Percentiles rank a stretch among this genome's conserved stretches.
Evolutionary conservation across 2,113 vertebrate genomes (phyloP).

Genomic region (human (Homo sapiens)): GRCh38 chr9:125840501-125841000

Average conservation of each 20-base stretch:
- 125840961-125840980: constrained; percentile 37
- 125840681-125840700: constrained; percentile 1
- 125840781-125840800: constrained; percentile 34
- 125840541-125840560: constrained; percentile 42
- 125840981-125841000: background rate
- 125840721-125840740: background rate
- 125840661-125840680: constrained; percentile 54
- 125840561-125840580: constrained; percentile 28
- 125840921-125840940: background rate
- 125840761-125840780: constrained; percentile 46
- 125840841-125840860: background rate
- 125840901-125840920: constrained; percentile 46
- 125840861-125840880: constrained; percentile 6
- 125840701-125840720: background rate
- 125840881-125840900: constrained; percentile 37
- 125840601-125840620: constrained; percentile 35
- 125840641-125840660: background rate
- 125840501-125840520: constrained; percentile 34
- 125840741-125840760: constrained; percentile 22
- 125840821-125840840: background rate
- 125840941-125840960: background rate
- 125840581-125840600: constrained; percentile 38
- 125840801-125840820: constrained; percentile 54
- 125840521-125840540: background rate
- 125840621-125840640: constrained; percentile 40